Percentiles rank a stretch among this genome's conserved stretches.
phyloP scores from a whole-genome alignment of 2,113 vertebrate genomes.

The Pachypanchax playfairii region DNA sequence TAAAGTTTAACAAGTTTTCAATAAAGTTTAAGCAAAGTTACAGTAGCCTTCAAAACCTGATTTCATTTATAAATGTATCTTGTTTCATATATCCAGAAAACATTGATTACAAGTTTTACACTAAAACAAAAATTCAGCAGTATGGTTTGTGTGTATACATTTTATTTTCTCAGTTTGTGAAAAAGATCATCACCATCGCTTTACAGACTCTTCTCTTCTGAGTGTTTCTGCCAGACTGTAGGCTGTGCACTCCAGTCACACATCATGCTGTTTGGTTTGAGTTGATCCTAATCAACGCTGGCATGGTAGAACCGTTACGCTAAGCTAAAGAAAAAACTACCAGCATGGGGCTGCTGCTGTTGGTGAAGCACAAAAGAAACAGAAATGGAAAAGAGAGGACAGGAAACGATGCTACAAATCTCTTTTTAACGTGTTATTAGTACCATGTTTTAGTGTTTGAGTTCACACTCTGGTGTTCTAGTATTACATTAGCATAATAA shows the following conservation, averaged over 20 bases:
- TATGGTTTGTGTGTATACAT: constrained; percentile 1
- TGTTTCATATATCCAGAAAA: constrained; percentile 5
- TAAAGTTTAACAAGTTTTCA: too few species aligned
- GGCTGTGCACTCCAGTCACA: constrained; percentile 45
- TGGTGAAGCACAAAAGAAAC: constrained; percentile 41
- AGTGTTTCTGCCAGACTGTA: constrained; percentile 42
- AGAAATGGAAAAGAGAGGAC: constrained; percentile 52
- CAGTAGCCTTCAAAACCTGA: too few species aligned
- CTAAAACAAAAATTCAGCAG: not conserved
- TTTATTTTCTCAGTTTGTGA: constrained; percentile 26
- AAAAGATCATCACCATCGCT: constrained; percentile 42
- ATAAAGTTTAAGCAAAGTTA: not conserved
- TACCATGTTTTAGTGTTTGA: constrained; percentile 14
- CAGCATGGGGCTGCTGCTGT: constrained; percentile 24
- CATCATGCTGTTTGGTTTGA: constrained; percentile 58
- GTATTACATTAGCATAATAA: not conserved
- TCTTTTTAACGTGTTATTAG: constrained; percentile 43
- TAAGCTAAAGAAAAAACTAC: constrained; percentile 24
- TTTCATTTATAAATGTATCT: not conserved
- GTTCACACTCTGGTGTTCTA: not conserved
- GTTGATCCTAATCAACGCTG: constrained; percentile 65
- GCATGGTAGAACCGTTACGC: constrained; percentile 43
- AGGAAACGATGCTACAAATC: constrained; percentile 12
- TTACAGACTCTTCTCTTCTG: constrained; percentile 31
- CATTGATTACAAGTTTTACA: not conserved